Evolutionary conservation across 1,140 invertebrate genomes (phyloP).

Genomic region (Procambarus virginalis): DNA sequence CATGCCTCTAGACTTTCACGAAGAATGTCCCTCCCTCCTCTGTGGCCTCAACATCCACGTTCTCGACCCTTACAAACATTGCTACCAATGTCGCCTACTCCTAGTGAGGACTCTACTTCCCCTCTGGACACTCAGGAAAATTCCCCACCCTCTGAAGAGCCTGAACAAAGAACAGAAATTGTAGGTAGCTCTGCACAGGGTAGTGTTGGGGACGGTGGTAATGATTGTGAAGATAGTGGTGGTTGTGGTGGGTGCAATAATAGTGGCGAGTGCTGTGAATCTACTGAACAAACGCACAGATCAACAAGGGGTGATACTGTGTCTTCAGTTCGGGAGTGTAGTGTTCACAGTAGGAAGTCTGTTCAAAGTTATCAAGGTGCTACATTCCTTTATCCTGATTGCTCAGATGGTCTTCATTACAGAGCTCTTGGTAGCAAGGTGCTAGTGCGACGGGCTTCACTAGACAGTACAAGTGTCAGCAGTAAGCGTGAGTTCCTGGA

Average conservation of each 20-base stretch:
- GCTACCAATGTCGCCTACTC: constrained; percentile 66
- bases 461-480: constrained; percentile 53
- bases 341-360: constrained; percentile 58
- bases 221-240: constrained; percentile 40
- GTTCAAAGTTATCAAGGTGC: constrained; percentile 60
- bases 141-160: constrained; percentile 25
- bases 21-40: constrained; percentile 58
- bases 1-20: constrained; percentile 27
- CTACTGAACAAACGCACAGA: constrained; percentile 16
- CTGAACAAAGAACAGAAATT: constrained; percentile 25
- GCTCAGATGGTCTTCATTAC: constrained; percentile 38
- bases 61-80: constrained; percentile 31
- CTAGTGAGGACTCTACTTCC: constrained; percentile 45
- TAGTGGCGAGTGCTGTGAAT: constrained; percentile 27
- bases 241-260: constrained; percentile 39
- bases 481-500: constrained; percentile 52
- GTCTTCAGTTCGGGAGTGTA: constrained; percentile 23
- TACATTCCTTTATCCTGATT: constrained; percentile 60
- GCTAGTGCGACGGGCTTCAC: constrained; percentile 54
- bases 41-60: constrained; percentile 40
- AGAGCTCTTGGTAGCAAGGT: constrained; percentile 37
- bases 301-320: constrained; percentile 20
- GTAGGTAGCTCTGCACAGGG: constrained; percentile 1
- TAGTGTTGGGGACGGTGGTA: constrained; percentile 22
- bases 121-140: constrained; percentile 35